Percentiles rank a stretch among this genome's conserved stretches.
These are phyloP conservation scores for Orchesella flavescens DNA, from an alignment of 2,888 invertebrate species.

Conservation along the genomic window DNA sequence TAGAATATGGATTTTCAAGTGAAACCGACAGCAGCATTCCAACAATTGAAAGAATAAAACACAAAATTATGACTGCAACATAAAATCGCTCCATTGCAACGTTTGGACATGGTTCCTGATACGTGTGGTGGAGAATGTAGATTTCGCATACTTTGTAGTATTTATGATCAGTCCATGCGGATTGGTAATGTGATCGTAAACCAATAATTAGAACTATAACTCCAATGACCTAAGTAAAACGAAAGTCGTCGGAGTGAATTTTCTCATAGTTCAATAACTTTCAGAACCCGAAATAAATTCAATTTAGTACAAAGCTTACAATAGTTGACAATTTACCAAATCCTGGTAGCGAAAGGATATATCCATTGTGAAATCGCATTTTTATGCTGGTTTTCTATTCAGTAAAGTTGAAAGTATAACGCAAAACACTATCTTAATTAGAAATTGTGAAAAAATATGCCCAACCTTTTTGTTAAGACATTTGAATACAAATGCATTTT, in stretches of 20 bases:
- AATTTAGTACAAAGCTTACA: neutral
- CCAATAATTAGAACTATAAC: constrained; percentile 20
- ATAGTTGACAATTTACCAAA: neutral
- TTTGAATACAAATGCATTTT: too few species aligned
- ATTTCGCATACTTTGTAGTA: constrained; percentile 12
- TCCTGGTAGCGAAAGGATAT: neutral
- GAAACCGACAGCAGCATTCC: neutral
- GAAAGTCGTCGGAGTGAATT: too few species aligned
- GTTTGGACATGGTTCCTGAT: constrained; percentile 7
- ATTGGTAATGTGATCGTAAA: constrained; percentile 23
- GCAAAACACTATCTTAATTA: too few species aligned
- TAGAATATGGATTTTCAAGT: neutral
- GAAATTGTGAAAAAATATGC: too few species aligned
- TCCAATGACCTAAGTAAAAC: constrained; percentile 6
- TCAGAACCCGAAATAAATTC: too few species aligned
- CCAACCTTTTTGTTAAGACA: too few species aligned
- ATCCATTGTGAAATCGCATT: neutral
- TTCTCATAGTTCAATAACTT: too few species aligned
- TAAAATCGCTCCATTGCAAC: constrained; percentile 33
- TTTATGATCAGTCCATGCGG: constrained; percentile 18
- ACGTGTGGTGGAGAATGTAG: neutral
- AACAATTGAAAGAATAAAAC: constrained; percentile 39
- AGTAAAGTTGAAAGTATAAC: too few species aligned
- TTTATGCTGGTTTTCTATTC: too few species aligned
- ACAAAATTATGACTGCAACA: constrained; percentile 36